Evolutionary conservation across 2,888 invertebrate genomes (phyloP), one percentile per base, ranked within the genome.

Genomic region (Eurytoma adleriae): DNA sequence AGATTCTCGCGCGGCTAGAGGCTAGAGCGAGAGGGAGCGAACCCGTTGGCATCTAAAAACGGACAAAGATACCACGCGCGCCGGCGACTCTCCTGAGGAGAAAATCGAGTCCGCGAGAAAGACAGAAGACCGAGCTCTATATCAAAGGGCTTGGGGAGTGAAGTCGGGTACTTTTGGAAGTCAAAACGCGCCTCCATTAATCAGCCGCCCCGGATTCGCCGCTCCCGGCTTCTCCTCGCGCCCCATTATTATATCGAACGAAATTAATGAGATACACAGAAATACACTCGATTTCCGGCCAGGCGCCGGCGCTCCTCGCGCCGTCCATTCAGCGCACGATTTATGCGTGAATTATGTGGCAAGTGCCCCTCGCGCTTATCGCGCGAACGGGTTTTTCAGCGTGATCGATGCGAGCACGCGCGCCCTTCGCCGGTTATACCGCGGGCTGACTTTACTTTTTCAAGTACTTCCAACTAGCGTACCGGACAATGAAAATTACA

Each of bases 211-310:
- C 48, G 10, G n/a, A 10, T 20, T 10, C 40, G 24, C 40, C 40
- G 16, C 64, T 30, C 78, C 81, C 81, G 80, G 40, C 56, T 12
- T 50, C 18, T 57, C 30, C 20, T 18, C 72, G 59, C 78, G 78
- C 83, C 78, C 85, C 85, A 87, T 88, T 90, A 90, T 90, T 89
- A 90, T 89, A 90, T 90, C 86, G 88, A 90, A 89, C 89, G 88
- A 90, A 89, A 90, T 90, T 90, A 90, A 90, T 90, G 90, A 90
- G 90, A 89, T 90, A 90, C 90, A 90, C 86, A 87, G 90, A 89
- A 90, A 90, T 87, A 89, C 90, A 90, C 90, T 90, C 87, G 89
- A 88, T 88, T 89, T 88, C 88, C 87, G 87, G 54, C 71, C 13
- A 30, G 52, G 18, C 67, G 40, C 61, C 62, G 71, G 73, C 40